A percentile compares a stretch with the other conserved stretches of the same genome.
Evolutionary conservation across 2,888 invertebrate genomes (phyloP).

Genomic region (Geotrupes spiniger): DNA sequence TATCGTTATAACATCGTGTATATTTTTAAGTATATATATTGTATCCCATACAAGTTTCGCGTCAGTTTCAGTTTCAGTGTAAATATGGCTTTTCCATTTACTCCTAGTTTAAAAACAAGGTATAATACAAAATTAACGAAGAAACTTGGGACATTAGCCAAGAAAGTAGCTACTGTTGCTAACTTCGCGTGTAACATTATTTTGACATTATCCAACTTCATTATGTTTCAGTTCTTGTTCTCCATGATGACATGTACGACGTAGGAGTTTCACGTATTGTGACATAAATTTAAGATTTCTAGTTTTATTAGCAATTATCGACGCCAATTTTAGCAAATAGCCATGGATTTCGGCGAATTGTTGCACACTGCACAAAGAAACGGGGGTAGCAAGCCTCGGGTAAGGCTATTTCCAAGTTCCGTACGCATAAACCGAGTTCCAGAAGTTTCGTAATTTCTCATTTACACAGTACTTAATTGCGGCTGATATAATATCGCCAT

Average conservation of each 20-base stretch:
- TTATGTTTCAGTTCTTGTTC: conserved; percentile 17
- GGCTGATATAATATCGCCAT: background rate
- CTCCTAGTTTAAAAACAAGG: no score
- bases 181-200: background rate
- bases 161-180: no score
- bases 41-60: no score
- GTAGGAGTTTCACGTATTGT: conserved; percentile 26
- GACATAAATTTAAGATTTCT: conserved; percentile 30
- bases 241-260: conserved; percentile 34
- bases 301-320: conserved; percentile 7
- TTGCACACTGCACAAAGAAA: conserved; percentile 63
- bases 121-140: no score
- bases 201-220: conserved; percentile 13
- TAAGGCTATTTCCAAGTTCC: conserved; percentile 35
- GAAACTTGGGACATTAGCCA: no score
- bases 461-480: background rate
- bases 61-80: no score
- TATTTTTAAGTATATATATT: no score
- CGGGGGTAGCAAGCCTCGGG: conserved; percentile 38
- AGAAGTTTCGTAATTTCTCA: conserved; percentile 14
- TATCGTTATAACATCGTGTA: no score
- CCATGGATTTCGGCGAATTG: conserved; percentile 63
- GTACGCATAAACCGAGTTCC: conserved; percentile 38
- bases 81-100: no score
- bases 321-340: conserved; percentile 24